phyloP scores from a whole-genome alignment of 2,113 vertebrate species.

The Pelusios castaneus region DNA sequence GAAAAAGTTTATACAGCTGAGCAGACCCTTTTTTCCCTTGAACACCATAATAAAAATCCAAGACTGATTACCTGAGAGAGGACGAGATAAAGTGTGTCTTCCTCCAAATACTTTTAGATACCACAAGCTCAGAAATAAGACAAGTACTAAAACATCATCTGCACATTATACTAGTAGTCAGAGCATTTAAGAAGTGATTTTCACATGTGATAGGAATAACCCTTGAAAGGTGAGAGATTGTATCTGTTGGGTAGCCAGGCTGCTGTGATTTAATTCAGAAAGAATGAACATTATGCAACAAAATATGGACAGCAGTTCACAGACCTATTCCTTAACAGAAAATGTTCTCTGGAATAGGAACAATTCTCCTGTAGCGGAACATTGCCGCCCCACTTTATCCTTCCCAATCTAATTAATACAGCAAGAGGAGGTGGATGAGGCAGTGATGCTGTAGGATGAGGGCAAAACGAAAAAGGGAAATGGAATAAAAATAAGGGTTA shows the following conservation, averaged over 20 bases:
- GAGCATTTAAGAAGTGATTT: neutral
- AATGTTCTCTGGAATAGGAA: neutral
- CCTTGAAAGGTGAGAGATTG: neutral
- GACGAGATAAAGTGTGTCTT: neutral
- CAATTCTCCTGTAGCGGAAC: neutral
- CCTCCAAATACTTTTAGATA: neutral
- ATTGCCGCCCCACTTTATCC: neutral
- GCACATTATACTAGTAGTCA: neutral
- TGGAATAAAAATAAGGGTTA: neutral
- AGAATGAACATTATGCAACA: neutral
- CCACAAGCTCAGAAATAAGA: neutral
- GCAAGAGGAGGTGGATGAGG: accelerated
- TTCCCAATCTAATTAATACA: neutral
- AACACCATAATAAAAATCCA: neutral
- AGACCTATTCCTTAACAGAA: neutral
- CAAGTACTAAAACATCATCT: neutral
- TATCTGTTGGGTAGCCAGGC: neutral
- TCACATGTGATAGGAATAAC: neutral
- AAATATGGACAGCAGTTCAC: neutral
- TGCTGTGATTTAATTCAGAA: neutral
- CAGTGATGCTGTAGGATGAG: neutral
- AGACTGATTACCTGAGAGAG: accelerated
- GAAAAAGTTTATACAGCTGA: neutral
- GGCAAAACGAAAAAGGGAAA: neutral
- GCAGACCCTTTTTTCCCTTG: neutral